These are phyloP conservation scores for Danio tinwini DNA, from an alignment of 2,797 vertebrate species.

Conservation along the genomic window DNA sequence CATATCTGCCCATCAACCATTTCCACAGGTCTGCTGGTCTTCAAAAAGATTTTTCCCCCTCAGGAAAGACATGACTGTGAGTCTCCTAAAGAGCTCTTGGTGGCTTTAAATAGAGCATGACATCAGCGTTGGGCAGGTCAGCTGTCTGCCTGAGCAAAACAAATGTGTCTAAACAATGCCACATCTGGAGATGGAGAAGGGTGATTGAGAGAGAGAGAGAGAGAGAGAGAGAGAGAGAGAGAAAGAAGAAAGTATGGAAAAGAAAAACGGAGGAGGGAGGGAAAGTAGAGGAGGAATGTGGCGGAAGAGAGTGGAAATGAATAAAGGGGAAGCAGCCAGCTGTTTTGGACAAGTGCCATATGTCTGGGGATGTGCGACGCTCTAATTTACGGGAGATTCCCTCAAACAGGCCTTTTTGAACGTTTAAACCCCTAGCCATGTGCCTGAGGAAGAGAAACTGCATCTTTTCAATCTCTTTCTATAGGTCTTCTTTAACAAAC, in stretches of 20 bases:
- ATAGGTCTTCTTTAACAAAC: slow-evolving; percentile 20
- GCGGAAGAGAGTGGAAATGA: slow-evolving; percentile 68
- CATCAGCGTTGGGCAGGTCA: slow-evolving; percentile 74
- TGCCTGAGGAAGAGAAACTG: slow-evolving; percentile 23
- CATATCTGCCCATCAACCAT: slow-evolving; percentile 13
- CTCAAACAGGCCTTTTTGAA: slow-evolving; percentile 42
- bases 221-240: neutral
- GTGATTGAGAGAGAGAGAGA: slow-evolving; percentile 45
- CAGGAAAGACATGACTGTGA: neutral
- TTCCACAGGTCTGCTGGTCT: slow-evolving; percentile 11
- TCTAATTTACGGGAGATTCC: slow-evolving; percentile 77
- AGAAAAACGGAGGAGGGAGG: neutral
- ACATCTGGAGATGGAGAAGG: slow-evolving; percentile 75
- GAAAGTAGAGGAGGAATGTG: slow-evolving; percentile 71
- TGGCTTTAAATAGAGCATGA: slow-evolving; percentile 80
- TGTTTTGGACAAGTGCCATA: slow-evolving; percentile 73
- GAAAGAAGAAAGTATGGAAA: slow-evolving; percentile 25
- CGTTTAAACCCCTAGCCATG: slow-evolving; percentile 60
- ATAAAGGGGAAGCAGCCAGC: slow-evolving; percentile 72
- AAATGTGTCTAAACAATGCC: slow-evolving; percentile 79
- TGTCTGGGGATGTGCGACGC: slow-evolving; percentile 72
- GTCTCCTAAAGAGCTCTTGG: slow-evolving; percentile 25
- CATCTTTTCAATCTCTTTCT: neutral
- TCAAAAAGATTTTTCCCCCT: slow-evolving; percentile 41
- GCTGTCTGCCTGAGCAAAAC: slow-evolving; percentile 69